phyloP scores from a whole-genome alignment of 2,113 vertebrate genomes.

The Gasterosteus nipponicus region DNA sequence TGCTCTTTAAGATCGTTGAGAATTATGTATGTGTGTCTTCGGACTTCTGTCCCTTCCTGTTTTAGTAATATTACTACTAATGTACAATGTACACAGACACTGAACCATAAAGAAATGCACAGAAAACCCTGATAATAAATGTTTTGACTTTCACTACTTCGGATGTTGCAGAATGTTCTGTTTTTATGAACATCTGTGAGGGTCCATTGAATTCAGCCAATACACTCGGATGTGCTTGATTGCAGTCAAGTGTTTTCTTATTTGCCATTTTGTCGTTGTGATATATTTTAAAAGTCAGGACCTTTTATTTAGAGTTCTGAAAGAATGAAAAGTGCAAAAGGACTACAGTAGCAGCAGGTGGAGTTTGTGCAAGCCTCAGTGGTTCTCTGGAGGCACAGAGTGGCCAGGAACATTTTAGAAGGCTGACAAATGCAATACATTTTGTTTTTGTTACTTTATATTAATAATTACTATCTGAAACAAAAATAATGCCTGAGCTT shows the following conservation, averaged over 20 bases:
- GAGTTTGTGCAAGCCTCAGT: conserved; percentile 3
- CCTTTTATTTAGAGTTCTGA: not conserved
- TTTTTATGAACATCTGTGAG: not conserved
- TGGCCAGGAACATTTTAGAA: conserved; percentile 3
- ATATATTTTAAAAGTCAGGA: not conserved
- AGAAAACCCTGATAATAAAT: not conserved
- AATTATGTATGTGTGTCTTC: conserved; percentile 34
- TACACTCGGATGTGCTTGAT: not conserved
- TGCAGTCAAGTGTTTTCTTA: not conserved
- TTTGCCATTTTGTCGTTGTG: not conserved
- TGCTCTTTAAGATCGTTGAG: conserved; percentile 17
- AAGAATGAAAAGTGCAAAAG: not conserved
- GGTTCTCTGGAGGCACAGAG: not conserved
- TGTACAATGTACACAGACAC: conserved; percentile 8
- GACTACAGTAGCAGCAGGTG: not conserved
- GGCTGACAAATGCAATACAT: too few species aligned
- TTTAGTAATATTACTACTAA: conserved; percentile 22
- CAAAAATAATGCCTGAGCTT: not conserved
- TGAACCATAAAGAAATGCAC: not conserved
- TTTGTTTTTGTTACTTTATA: not conserved
- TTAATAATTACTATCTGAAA: not conserved
- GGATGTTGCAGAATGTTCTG: not conserved
- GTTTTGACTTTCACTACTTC: not conserved
- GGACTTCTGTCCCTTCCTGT: conserved; percentile 33
- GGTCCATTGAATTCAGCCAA: not conserved